Evolutionary conservation across 2,888 invertebrate genomes (phyloP).

Genomic region (Nycteola revayana): DNA sequence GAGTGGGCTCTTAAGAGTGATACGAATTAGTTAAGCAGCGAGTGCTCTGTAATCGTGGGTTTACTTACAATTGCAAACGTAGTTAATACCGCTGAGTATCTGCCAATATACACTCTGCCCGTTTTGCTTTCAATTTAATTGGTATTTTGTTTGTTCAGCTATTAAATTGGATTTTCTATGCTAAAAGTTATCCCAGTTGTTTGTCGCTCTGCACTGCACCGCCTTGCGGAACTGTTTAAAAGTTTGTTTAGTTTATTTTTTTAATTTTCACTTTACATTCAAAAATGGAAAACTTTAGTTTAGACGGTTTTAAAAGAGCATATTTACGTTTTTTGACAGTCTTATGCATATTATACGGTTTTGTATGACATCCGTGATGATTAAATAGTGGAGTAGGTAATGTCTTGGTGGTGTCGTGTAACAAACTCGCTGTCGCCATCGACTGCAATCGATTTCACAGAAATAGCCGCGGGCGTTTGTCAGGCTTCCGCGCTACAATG

Average conservation of each 20-base stretch:
- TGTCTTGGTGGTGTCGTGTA: slow-evolving; percentile 33
- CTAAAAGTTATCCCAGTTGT: slow-evolving; percentile 30
- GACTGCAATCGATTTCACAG: slow-evolving; percentile 62
- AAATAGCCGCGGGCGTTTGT: slow-evolving; percentile 63
- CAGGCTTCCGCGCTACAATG: slow-evolving; percentile 50
- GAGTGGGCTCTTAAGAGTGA: slow-evolving; percentile 55
- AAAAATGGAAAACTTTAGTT: slow-evolving; percentile 9
- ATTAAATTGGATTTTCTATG: slow-evolving; percentile 38
- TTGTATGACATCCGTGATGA: too few relatives aligned
- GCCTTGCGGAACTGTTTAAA: slow-evolving; percentile 23
- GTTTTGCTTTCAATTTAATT: slow-evolving; percentile 56
- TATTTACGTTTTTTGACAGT: too few relatives aligned
- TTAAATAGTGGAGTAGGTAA: too few relatives aligned
- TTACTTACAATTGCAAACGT: slow-evolving; percentile 70
- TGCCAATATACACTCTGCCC: slow-evolving; percentile 58
- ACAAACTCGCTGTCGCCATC: slow-evolving; percentile 37
- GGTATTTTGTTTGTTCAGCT: slow-evolving; percentile 45
- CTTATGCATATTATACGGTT: too few relatives aligned
- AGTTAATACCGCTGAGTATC: slow-evolving; percentile 55
- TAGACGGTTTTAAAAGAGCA: not conserved
- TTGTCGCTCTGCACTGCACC: slow-evolving; percentile 25
- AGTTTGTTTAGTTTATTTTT: slow-evolving; percentile 22
- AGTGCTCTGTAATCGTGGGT: slow-evolving; percentile 59
- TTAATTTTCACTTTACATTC: slow-evolving; percentile 17
- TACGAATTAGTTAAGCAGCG: slow-evolving; percentile 70